phyloP scores from a whole-genome alignment of 2,888 invertebrate genomes.

The Himalopsyche anomala region DNA sequence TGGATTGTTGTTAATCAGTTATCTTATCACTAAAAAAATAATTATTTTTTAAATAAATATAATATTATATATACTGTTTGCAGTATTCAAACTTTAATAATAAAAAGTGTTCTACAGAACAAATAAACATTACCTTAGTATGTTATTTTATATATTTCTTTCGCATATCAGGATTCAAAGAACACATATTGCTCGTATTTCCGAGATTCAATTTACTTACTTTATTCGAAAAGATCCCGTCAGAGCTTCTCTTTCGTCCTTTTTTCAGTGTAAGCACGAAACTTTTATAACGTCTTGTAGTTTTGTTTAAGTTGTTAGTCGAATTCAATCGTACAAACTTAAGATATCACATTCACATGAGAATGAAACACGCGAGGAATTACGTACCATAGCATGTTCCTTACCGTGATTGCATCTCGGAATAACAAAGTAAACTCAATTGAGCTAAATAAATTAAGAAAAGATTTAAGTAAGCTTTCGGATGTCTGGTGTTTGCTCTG shows the following conservation, averaged over 20 bases:
- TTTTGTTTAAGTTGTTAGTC: slow-evolving; percentile 34
- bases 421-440: slow-evolving; percentile 16
- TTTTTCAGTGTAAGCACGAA: slow-evolving; percentile 2
- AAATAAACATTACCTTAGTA: too few relatives aligned
- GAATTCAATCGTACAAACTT: slow-evolving; percentile 30
- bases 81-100: too few relatives aligned
- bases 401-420: slow-evolving; percentile 12
- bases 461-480: slow-evolving; percentile 12
- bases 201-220: slow-evolving; percentile 11
- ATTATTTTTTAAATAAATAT: too few relatives aligned
- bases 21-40: too few relatives aligned
- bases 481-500: slow-evolving; percentile 4
- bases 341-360: slow-evolving; percentile 34
- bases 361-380: background rate
- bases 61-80: too few relatives aligned
- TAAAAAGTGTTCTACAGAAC: too few relatives aligned
- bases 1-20: too few relatives aligned
- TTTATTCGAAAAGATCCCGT: slow-evolving; percentile 4
- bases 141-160: too few relatives aligned
- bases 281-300: slow-evolving; percentile 22
- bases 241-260: slow-evolving; percentile 5
- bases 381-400: slow-evolving; percentile 8
- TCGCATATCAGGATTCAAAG: background rate
- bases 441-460: slow-evolving; percentile 31
- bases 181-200: background rate